Percentiles rank a stretch among this genome's conserved stretches.
phyloP scores from a whole-genome alignment of 2,888 invertebrate genomes.

The Lordiphosa fenestrarum region DNA sequence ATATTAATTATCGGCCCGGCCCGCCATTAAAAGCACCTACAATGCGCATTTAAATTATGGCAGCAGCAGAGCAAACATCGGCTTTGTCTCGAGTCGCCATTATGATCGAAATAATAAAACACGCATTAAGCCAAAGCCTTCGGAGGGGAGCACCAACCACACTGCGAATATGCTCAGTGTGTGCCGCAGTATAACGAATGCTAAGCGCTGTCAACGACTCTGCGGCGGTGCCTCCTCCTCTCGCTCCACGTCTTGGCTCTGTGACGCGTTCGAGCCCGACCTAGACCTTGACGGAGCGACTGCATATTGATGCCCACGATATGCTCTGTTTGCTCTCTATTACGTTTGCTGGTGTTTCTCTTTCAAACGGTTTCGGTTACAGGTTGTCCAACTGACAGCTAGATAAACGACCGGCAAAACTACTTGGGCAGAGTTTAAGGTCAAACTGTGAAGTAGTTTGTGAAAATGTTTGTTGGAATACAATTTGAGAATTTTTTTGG shows the following conservation, averaged over 20 bases:
- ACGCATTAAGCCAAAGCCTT: constrained; percentile 21
- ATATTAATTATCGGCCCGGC: constrained; percentile 43
- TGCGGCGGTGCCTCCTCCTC: constrained; percentile 3
- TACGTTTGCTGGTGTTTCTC: constrained; percentile 33
- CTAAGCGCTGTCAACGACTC: constrained; percentile 57
- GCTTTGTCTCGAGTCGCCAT: constrained; percentile 10
- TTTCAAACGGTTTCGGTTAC: constrained; percentile 4
- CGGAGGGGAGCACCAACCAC: constrained; percentile 12
- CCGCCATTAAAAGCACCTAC: constrained; percentile 34
- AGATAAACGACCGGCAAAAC: background rate
- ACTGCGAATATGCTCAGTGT: constrained; percentile 15
- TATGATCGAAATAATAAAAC: constrained; percentile 21
- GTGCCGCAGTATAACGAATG: constrained; percentile 23
- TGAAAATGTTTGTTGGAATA: too few relatives aligned
- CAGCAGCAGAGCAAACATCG: constrained; percentile 4
- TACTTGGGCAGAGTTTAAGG: too few relatives aligned
- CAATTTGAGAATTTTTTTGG: too few relatives aligned
- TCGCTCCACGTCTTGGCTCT: constrained; percentile 20
- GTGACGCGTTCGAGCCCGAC: constrained; percentile 37
- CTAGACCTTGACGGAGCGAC: constrained; percentile 62
- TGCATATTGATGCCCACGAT: constrained; percentile 27
- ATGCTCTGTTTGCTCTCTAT: constrained; percentile 53
- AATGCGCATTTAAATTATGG: constrained; percentile 36
- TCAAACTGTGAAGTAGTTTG: too few relatives aligned
- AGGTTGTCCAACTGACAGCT: constrained; percentile 4